Base-by-base conservation (phyloP, 1,140 invertebrate species). In the Periplaneta americana region DNA sequence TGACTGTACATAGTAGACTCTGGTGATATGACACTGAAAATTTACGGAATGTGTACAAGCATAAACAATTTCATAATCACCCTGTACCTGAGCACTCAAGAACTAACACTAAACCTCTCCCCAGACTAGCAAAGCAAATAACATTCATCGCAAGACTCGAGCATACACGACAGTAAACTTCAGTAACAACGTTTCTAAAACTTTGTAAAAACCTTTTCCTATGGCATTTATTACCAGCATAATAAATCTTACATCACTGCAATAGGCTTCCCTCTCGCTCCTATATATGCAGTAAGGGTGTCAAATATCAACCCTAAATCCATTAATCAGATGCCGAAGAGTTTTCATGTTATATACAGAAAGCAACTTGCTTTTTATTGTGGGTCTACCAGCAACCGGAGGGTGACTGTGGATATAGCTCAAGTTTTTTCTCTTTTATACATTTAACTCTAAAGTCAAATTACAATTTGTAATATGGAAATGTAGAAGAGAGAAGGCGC, bases 251-350 rank as follows among this genome's bases (percentile, higher is more conserved):
- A n/a, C 75, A 77, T 34, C 75, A 22, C 35, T 77, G 31, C 6
- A 77, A 77, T 77, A 77, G 75, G 35, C 11, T 77, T 77, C n/a
- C 33, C 35, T 77, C 10, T 77, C 9, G 48, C n/a, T 48, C 39
- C 39, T 48, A 48, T 48, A 48, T 48, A 48, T 48, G 39, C 39
- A 48, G 39, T 10, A 48, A 48, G 39, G 22, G 75, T 77, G 75
- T 77, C 75, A 77, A 77, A 77, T 77, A 77, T 36, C 32, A 22
- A 77, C 75, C 75, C 75, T 77, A 34, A 34, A 77, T 33, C 75
- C 75, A 77, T 77, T 77, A 77, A 77, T 77, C 75, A 34, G 31
- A 34, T 77, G 75, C 75, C 75, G 33, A 77, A n/a, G 33, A 22
- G 17, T 34, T 36, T 77, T 17, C 6, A 9, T 5, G 6, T 66